phyloP scores from a whole-genome alignment of 2,888 invertebrate genomes.

The Nasonovia ribisnigri region DNA sequence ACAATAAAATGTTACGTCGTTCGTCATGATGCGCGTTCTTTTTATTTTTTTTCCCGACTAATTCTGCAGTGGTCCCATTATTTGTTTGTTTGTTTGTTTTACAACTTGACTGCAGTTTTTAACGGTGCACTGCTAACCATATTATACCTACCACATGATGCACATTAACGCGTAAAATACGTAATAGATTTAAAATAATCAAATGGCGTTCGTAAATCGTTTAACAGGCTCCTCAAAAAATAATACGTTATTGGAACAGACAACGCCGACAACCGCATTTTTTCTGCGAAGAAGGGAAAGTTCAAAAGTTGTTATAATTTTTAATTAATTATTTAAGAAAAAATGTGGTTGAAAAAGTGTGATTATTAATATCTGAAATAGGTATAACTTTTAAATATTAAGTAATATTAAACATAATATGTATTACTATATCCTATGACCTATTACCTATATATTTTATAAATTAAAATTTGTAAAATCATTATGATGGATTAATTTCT shows the following conservation, averaged over 20 bases:
- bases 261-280: background rate
- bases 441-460: too few species aligned
- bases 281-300: background rate
- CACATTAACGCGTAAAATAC: too few species aligned
- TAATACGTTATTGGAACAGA: background rate
- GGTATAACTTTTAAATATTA: background rate
- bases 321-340: background rate
- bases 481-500: background rate
- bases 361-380: background rate
- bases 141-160: too few species aligned
- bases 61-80: background rate
- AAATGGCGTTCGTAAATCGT: background rate
- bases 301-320: background rate
- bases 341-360: background rate
- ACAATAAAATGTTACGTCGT: background rate
- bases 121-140: background rate
- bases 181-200: background rate
- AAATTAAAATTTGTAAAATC: too few species aligned
- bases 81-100: background rate
- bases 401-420: background rate
- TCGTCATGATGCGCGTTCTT: background rate
- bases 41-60: background rate
- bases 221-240: background rate
- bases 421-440: too few species aligned
- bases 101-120: background rate